A percentile compares a stretch with the other conserved stretches of the same genome.
Conservation (phyloP, 1,140 invertebrate species). For the Archivesica marissinica region DNA sequence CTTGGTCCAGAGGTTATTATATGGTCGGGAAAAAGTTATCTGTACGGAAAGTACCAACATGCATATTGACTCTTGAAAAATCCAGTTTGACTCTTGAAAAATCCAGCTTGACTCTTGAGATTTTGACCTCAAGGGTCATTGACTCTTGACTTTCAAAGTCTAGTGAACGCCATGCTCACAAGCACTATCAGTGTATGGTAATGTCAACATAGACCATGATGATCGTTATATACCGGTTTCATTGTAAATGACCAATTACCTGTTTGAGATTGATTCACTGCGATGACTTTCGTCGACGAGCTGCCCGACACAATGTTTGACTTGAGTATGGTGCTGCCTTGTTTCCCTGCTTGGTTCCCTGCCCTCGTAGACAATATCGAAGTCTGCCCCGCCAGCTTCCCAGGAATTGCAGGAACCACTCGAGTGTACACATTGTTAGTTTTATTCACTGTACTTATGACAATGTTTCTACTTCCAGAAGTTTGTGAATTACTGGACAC, state of each 20-base stretch:
- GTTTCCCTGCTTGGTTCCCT: conserved; percentile 70
- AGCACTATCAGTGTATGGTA: not conserved
- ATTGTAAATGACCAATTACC: conserved; percentile 63
- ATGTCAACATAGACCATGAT: not conserved
- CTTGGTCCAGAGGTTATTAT: too few species aligned
- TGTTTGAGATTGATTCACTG: conserved; percentile 75
- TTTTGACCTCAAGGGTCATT: too few species aligned
- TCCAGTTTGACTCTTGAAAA: too few species aligned
- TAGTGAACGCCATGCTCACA: too few species aligned
- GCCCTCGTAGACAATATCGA: conserved; percentile 77
- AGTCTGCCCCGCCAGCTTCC: conserved; percentile 68
- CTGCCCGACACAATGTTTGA: conserved; percentile 52
- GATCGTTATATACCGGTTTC: too few species aligned
- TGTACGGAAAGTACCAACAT: too few species aligned
- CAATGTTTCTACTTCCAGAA: conserved; percentile 75
- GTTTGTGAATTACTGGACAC: conserved; percentile 44
- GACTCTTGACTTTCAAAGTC: too few species aligned
- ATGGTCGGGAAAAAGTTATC: too few species aligned
- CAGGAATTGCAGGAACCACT: conserved; percentile 70
- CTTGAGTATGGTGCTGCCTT: conserved; percentile 55
- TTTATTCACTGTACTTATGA: conserved; percentile 80
- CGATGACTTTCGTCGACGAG: conserved; percentile 78
- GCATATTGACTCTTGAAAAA: too few species aligned
- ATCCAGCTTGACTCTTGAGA: too few species aligned
- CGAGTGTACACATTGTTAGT: conserved; percentile 78